phyloP scores from a whole-genome alignment of 2,888 invertebrate species.

The Oasisia sp. region DNA sequence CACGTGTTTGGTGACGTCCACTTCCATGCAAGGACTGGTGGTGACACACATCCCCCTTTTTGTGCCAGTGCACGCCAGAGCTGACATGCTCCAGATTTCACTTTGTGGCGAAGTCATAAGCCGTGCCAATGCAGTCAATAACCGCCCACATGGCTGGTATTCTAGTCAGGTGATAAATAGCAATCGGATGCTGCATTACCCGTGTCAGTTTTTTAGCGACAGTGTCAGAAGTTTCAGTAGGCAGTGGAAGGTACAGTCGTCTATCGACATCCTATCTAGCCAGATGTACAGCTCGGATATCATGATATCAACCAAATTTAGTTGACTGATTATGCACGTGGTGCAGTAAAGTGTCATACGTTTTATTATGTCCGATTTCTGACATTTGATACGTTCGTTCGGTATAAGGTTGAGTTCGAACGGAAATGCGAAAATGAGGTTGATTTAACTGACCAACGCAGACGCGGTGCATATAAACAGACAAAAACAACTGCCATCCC shows the following conservation, averaged over 20 bases:
- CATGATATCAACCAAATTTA: no score
- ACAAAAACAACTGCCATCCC: not conserved
- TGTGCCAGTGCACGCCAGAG: not conserved
- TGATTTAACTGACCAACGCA: not conserved
- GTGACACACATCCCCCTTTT: no score
- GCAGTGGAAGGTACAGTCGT: not conserved
- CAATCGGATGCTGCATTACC: not conserved
- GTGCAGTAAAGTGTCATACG: not conserved
- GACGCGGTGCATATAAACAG: not conserved
- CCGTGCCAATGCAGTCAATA: slow-evolving; percentile 12
- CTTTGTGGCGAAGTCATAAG: slow-evolving; percentile 1
- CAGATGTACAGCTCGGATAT: no score
- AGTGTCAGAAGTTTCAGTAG: not conserved
- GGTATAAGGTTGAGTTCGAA: not conserved
- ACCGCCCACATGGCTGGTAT: not conserved
- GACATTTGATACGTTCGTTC: not conserved
- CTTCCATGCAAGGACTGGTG: not conserved
- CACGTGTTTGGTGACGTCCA: not conserved
- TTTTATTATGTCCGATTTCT: not conserved
- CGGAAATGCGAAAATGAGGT: not conserved
- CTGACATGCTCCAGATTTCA: slow-evolving; percentile 10
- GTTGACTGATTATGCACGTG: no score
- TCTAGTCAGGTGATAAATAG: slow-evolving; percentile 10
- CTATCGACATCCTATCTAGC: no score
- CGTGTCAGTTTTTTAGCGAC: not conserved